Base-by-base conservation (phyloP, 2,113 vertebrate species). In the Cercopithecus mona region DNA sequence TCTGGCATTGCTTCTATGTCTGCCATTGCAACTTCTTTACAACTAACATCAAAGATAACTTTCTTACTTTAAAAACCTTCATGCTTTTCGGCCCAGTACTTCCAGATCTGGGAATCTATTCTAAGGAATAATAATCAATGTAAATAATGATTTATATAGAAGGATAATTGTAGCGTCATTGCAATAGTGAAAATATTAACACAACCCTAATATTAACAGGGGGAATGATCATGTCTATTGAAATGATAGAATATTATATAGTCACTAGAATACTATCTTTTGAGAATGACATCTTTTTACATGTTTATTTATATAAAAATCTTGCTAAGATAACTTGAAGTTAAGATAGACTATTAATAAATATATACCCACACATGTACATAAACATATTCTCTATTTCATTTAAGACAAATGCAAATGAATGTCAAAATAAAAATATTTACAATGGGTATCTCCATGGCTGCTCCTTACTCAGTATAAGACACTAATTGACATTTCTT, bases 401-500 rank as follows among this genome's bases (percentile, higher is more conserved):
- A 72, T 59, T 88, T 80, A 38, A 93, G 52, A 43, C 38, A 48
- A n/a, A 55, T 35, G 6, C 13, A 72, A 89, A 66, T 83, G 27
- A 75, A 89, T 52, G 66, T 84, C 78, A 90, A 89, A 84, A 84
- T 76, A 64, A 57, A 80, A 76, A 78, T 78, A 90, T 85, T 90
- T 78, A 68, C 32, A 68, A 20, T 70, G 81, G 13, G 23, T 48
- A 64, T 78, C 23, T 76, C 18, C 35, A 25, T 8, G 9, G 45
- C n/a, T 50, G 3, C 70, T 66, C 8, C 43, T 52, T 50, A 40
- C 70, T 35, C 57, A 43, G 45, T 52, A 66, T 35, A 78, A 9
- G 14, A 11, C 38, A 40, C 14, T 40, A 70, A 70, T 1, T 43
- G 30, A 32, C 17, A 22, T 55, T 88, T 79, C n/a, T 14, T 35